Evolutionary conservation across 1,140 invertebrate species (phyloP).

Genomic region (Choristoneura fumiferana): DNA sequence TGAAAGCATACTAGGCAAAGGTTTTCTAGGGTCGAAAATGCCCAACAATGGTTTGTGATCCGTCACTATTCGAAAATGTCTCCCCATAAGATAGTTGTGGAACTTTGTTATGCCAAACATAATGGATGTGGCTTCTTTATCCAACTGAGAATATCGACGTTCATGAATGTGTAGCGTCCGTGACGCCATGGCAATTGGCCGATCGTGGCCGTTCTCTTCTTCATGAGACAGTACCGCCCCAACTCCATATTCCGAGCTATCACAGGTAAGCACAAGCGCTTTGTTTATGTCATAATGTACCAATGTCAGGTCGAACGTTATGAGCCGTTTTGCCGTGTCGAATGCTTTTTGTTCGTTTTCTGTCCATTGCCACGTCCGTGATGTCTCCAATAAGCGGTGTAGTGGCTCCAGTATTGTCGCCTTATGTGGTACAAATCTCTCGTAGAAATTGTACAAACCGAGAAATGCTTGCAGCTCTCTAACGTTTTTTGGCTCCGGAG

Average conservation of each 20-base stretch:
- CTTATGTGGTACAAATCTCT: conserved; percentile 46
- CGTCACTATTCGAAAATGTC: no score
- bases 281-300: background rate
- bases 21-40: conserved; percentile 56
- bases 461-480: no score
- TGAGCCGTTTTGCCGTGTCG: conserved; percentile 14
- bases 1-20: conserved; percentile 47
- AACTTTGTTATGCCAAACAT: no score
- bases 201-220: conserved; percentile 43
- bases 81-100: no score
- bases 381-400: background rate
- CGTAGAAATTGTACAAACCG: conserved; percentile 33
- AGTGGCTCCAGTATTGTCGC: no score
- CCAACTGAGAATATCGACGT: conserved; percentile 35
- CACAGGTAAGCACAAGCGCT: background rate
- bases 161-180: conserved; percentile 37
- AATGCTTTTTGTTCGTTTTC: conserved; percentile 40
- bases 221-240: conserved; percentile 52
- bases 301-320: background rate
- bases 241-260: conserved; percentile 51
- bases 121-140: conserved; percentile 65
- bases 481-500: background rate
- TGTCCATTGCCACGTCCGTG: conserved; percentile 42
- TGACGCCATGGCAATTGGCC: conserved; percentile 70
- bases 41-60: conserved; percentile 73